Evolutionary conservation across 2,888 invertebrate species (phyloP).

Genomic region (Dyspetes luteomarginatus): DNA sequence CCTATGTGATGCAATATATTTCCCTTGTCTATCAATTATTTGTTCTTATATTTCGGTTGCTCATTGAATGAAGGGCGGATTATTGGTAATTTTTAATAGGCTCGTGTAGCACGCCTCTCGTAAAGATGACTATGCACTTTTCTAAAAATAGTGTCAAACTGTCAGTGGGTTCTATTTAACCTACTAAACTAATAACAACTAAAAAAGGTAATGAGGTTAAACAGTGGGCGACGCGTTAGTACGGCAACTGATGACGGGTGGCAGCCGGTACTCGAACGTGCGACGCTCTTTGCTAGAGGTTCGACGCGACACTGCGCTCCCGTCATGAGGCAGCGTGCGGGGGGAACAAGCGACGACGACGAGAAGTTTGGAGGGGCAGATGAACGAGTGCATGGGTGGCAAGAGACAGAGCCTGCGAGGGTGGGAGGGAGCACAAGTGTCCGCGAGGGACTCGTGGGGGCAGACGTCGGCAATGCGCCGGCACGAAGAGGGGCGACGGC

Average conservation of each 20-base stretch:
- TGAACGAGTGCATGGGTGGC: too few relatives aligned
- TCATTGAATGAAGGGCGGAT: background rate
- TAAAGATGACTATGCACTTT: background rate
- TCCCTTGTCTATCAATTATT: background rate
- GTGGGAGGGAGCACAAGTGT: too few relatives aligned
- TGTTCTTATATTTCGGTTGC: background rate
- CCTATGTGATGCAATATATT: background rate
- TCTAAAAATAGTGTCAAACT: background rate
- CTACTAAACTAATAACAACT: constrained; percentile 82
- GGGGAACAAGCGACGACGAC: too few relatives aligned
- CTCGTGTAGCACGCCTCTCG: background rate
- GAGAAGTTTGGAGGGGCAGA: too few relatives aligned
- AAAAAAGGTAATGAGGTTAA: constrained; percentile 81
- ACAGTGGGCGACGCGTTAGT: constrained; percentile 80
- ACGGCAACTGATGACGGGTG: constrained; percentile 83
- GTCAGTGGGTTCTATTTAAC: constrained; percentile 63
- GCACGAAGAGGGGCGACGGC: too few relatives aligned
- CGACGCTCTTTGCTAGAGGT: constrained; percentile 83
- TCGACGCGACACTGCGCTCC: constrained; percentile 83
- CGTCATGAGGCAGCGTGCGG: constrained; percentile 78
- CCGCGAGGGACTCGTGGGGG: too few relatives aligned
- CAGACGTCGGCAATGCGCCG: too few relatives aligned
- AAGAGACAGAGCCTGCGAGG: too few relatives aligned
- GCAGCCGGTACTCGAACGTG: constrained; percentile 82
- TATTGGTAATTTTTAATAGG: background rate